Evolutionary conservation across 2,888 invertebrate genomes (phyloP).

Genomic region (Acleris cristana): DNA sequence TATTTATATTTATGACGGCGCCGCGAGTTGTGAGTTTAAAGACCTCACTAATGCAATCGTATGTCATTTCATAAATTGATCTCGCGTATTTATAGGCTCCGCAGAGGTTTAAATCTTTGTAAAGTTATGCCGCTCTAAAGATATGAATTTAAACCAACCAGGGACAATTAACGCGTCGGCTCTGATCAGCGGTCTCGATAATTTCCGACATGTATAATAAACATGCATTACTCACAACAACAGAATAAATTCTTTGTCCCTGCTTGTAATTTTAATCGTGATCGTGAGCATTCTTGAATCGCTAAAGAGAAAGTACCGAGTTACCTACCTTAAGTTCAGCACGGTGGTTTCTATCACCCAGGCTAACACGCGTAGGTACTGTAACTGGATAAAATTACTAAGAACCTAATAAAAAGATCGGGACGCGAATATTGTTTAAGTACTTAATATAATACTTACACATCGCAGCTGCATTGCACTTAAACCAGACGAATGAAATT

Average conservation of each 20-base stretch:
- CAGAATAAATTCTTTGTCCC: slow-evolving; percentile 44
- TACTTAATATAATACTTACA: too few species aligned
- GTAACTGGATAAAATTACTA: background rate
- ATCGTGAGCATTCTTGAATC: slow-evolving; percentile 41
- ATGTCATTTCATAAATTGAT: slow-evolving; percentile 54
- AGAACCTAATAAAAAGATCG: background rate
- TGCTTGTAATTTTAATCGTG: slow-evolving; percentile 42
- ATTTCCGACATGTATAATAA: slow-evolving; percentile 47
- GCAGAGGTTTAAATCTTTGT: slow-evolving; percentile 21
- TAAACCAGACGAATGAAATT: too few species aligned
- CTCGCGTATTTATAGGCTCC: slow-evolving; percentile 44
- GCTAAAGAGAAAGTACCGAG: slow-evolving; percentile 40
- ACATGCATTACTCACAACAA: slow-evolving; percentile 46
- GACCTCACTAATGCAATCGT: slow-evolving; percentile 50
- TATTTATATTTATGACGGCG: slow-evolving; percentile 79
- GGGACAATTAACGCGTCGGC: slow-evolving; percentile 35
- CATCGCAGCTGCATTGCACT: too few species aligned
- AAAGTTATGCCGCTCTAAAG: slow-evolving; percentile 7
- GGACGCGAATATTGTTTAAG: background rate
- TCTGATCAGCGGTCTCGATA: slow-evolving; percentile 52
- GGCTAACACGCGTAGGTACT: background rate
- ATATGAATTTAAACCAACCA: slow-evolving; percentile 16
- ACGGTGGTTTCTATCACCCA: slow-evolving; percentile 19
- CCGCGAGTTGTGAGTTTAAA: slow-evolving; percentile 60
- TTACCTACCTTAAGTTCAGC: slow-evolving; percentile 32